Evolutionary conservation across 2,113 vertebrate genomes (phyloP), one percentile per base, ranked within the genome.

Genomic region (Baryphthengus martii): DNA sequence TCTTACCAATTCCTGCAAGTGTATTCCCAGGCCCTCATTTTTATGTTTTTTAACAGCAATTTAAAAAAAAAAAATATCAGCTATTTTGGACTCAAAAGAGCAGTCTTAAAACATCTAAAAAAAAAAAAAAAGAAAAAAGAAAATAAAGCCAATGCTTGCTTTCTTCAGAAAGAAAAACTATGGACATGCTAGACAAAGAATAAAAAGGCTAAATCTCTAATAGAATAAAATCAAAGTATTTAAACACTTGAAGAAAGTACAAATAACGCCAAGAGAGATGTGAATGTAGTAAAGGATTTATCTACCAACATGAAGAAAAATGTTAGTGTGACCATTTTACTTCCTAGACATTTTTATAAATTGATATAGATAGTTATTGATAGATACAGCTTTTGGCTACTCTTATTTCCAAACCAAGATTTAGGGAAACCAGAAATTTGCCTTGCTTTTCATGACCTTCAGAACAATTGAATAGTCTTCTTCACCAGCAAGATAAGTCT

Each of bases 11-110:
- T 83, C 28, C 45, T 68, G 11, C 28, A 86, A 70, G 18, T 8
- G 39, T 45, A 83, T 0, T 4, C 24, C 11, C 10, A 31, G 1
- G 2, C 14, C 5, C 2, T 49, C 3, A 1, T 23, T 31, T 44
- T 49, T 76, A 68, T 33, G 16, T 45, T 45, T 45, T 45, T 16
- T 17, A 45, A 45, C n/a, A 45, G 45, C 20, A 45, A 24, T 47
- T 47, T 24, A 24, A 49, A 49, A 49, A 49, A 24, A 44, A 44
- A 44, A 44, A 13, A 45, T 78, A 56, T 7, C 23, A 37, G 6
- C 5, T 59, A 13, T 31, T 80, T 71, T 45, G 3, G 6, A 53
- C 25, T 79, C 3, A 28, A 70, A 80, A 72, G 17, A 59, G 0
- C 1, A 20, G 3, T 45, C 18, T 45, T 67, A 47, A 44, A 65